Conservation (phyloP, 2,888 invertebrate species). For the Cantharis flavilabris region DNA sequence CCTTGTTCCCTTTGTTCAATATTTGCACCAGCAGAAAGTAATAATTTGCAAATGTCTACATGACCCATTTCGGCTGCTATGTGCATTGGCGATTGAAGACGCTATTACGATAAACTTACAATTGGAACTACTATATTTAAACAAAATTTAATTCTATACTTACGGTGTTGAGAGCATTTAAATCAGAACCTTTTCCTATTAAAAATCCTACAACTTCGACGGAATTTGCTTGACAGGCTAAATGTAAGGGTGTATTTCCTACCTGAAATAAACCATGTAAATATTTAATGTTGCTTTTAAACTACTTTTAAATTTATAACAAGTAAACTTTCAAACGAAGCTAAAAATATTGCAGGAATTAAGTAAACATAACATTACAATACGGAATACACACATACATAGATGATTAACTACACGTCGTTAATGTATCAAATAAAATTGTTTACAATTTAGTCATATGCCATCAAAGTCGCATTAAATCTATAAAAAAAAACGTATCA, state of each 20-base stretch:
- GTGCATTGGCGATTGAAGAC: conserved; percentile 77
- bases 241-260: conserved; percentile 75
- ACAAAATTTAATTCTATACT: conserved; percentile 38
- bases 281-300: not conserved
- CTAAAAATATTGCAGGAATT: not conserved
- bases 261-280: conserved; percentile 54
- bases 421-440: not conserved
- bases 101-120: conserved; percentile 53
- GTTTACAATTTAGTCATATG: not conserved
- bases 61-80: conserved; percentile 76
- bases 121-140: not conserved
- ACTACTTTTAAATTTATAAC: not conserved
- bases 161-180: conserved; percentile 75
- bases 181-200: conserved; percentile 70
- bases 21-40: conserved; percentile 68
- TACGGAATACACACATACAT: not conserved
- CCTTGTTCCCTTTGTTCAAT: conserved; percentile 67
- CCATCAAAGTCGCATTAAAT: not conserved
- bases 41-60: conserved; percentile 65
- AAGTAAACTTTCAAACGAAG: not conserved
- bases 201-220: conserved; percentile 71
- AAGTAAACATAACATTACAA: not conserved
- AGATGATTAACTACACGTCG: not conserved
- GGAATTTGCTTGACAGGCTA: conserved; percentile 74
- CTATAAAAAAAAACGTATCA: not conserved